Evolutionary conservation across 2,797 vertebrate species (phyloP), one percentile per base, ranked within the genome.

Genomic region (Natrix natrix): DNA sequence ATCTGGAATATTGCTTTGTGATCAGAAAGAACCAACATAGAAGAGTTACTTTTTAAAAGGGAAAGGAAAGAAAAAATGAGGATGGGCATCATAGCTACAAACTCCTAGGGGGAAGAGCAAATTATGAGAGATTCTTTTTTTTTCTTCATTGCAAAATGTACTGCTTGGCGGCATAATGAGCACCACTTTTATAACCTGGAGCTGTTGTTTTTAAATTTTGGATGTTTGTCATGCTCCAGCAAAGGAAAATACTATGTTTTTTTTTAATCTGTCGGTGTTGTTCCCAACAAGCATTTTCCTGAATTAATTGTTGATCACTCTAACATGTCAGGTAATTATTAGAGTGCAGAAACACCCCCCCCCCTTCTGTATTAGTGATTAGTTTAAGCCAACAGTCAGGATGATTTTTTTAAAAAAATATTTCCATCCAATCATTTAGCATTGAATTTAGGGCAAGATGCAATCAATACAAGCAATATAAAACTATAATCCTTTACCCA

Each of bases 1-100:
- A 91, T 90, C 96, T 96, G 92, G 90, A 95, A 94, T 94, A 96
- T 95, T 96, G 96, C 95, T 93, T 95, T 96, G 94, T 97, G 95
- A 95, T 95, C 92, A 94, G 93, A 95, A 94, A 93, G 89, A 96
- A 87, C 93, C 91, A 52, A 92, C 90, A 54, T 22, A 91, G 56
- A 96, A 94, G 94, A 74, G 89, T 94, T 93, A 95, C 95, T 96
- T 96, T 95, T 94, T 92, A 94, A 95, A 86, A 92, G 91, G 92
- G 78, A 92, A 94, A 92, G 59, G 4, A 90, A 61, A 55, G 6
- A 8, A 0, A 69, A 1, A 16, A 32, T 22, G 26, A 3, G 13
- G 11, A 83, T 1, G 6, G 17, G 66, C 17, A 43, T 22, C 26
- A 32, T 37, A 93, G 92, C 91, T 88, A 59, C 89, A 94, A 91